Percentiles rank a stretch among this genome's conserved stretches.
phyloP scores from a whole-genome alignment of 2,888 invertebrate species.

The Schizaphis graminum region DNA sequence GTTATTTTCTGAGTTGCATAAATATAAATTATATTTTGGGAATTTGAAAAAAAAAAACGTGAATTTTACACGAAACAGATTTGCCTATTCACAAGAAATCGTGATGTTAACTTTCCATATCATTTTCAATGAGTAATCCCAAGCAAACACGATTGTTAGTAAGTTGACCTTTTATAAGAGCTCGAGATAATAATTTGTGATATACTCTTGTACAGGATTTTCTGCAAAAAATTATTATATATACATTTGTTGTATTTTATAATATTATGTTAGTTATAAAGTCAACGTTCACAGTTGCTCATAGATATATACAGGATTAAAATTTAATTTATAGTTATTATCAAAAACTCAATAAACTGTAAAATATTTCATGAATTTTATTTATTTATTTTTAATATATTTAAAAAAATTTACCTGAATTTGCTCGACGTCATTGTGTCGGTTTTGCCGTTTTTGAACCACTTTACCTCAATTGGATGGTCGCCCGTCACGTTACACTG shows the following conservation, averaged over 20 bases:
- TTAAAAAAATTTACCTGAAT: slow-evolving; percentile 74
- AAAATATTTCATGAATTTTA: not conserved
- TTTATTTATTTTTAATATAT: not conserved
- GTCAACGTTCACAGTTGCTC: not conserved
- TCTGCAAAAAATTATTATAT: not conserved
- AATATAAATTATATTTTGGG: not conserved
- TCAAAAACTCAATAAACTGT: too few species aligned
- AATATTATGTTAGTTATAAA: slow-evolving; percentile 4
- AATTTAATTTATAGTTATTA: too few species aligned
- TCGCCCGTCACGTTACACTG: slow-evolving; percentile 85
- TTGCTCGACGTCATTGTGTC: slow-evolving; percentile 81
- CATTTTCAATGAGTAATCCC: not conserved
- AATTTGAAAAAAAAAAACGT: not conserved
- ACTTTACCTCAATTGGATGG: slow-evolving; percentile 82
- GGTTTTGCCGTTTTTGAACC: slow-evolving; percentile 80
- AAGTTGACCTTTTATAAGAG: not conserved
- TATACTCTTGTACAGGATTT: not conserved
- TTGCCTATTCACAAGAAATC: not conserved
- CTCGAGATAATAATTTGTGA: not conserved
- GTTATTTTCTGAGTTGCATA: not conserved
- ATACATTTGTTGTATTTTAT: not conserved
- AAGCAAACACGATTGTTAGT: not conserved
- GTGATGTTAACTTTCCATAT: slow-evolving; percentile 10
- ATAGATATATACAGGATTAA: not conserved
- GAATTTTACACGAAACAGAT: slow-evolving; percentile 9